phyloP scores from a whole-genome alignment of 2,888 invertebrate genomes.

The Drosophila stalkeri region DNA sequence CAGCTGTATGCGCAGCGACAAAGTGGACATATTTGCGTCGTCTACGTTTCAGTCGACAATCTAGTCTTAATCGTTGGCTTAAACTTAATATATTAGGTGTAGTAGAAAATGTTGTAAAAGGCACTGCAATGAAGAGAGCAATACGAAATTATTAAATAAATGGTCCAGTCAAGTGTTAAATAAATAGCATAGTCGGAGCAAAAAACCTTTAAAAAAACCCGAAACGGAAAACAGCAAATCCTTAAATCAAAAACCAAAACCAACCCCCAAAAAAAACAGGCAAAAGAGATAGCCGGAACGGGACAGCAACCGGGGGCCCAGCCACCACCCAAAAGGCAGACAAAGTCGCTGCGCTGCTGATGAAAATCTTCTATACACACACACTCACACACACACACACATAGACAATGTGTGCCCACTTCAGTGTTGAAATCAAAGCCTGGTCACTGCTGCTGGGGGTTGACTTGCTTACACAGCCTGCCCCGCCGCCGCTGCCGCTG shows the following conservation, averaged over 20 bases:
- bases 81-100: constrained; percentile 67
- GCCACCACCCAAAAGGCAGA: constrained; percentile 76
- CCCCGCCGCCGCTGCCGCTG: background rate
- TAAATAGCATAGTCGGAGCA: constrained; percentile 50
- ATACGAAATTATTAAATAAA: constrained; percentile 47
- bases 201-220: constrained; percentile 21
- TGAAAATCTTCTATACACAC: constrained; percentile 72
- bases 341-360: constrained; percentile 61
- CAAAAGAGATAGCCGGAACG: constrained; percentile 42
- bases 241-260: constrained; percentile 52
- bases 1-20: constrained; percentile 94
- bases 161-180: constrained; percentile 55
- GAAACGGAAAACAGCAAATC: constrained; percentile 26
- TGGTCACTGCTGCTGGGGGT: constrained; percentile 60
- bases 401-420: constrained; percentile 53
- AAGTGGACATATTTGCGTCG: constrained; percentile 84
- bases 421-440: constrained; percentile 74
- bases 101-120: constrained; percentile 71
- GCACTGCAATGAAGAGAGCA: constrained; percentile 71
- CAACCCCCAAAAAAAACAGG: constrained; percentile 51
- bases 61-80: constrained; percentile 66
- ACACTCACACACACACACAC: constrained; percentile 13
- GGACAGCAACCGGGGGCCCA: constrained; percentile 48
- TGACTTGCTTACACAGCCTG: constrained; percentile 40
- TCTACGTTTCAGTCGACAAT: constrained; percentile 35